phyloP scores from a whole-genome alignment of 2,888 invertebrate genomes.

The Harpagoxenus sublaevis region DNA sequence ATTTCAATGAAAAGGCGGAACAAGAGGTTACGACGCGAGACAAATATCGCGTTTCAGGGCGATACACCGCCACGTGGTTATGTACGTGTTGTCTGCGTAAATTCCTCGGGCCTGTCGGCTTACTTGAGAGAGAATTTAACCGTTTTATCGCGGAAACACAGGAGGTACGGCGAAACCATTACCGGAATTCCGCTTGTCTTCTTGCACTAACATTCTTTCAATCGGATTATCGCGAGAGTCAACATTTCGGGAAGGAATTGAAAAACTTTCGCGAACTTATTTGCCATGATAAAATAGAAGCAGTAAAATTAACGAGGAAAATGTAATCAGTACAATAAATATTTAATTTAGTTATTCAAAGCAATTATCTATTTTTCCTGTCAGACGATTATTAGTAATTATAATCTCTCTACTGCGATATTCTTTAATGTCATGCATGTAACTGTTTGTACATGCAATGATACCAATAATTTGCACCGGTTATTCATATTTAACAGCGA shows the following conservation, averaged over 20 bases:
- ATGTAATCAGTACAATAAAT: not conserved
- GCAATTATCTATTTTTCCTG: not conserved
- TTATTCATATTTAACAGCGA: slow-evolving; percentile 26
- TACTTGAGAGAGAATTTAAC: slow-evolving; percentile 38
- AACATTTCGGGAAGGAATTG: not conserved
- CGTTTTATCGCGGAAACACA: slow-evolving; percentile 21
- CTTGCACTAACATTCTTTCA: not conserved
- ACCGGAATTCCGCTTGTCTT: slow-evolving; percentile 22
- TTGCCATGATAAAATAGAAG: not conserved
- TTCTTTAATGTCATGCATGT: not conserved
- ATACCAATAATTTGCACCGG: slow-evolving; percentile 30
- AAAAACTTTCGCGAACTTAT: not conserved
- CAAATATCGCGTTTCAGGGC: slow-evolving; percentile 53
- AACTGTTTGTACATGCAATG: not conserved
- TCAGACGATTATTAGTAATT: not conserved
- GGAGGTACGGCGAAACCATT: not conserved
- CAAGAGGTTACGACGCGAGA: slow-evolving; percentile 48
- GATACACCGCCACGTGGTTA: slow-evolving; percentile 21
- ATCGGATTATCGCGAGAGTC: not conserved
- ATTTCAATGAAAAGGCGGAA: slow-evolving; percentile 65
- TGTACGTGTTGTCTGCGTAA: slow-evolving; percentile 28
- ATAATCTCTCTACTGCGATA: not conserved
- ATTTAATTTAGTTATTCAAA: not conserved
- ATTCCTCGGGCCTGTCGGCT: slow-evolving; percentile 40
- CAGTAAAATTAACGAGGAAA: not conserved